Percentiles rank a stretch among this genome's conserved stretches.
Conservation (phyloP, 2,888 invertebrate genomes). For the Drosophila paramelanica region DNA sequence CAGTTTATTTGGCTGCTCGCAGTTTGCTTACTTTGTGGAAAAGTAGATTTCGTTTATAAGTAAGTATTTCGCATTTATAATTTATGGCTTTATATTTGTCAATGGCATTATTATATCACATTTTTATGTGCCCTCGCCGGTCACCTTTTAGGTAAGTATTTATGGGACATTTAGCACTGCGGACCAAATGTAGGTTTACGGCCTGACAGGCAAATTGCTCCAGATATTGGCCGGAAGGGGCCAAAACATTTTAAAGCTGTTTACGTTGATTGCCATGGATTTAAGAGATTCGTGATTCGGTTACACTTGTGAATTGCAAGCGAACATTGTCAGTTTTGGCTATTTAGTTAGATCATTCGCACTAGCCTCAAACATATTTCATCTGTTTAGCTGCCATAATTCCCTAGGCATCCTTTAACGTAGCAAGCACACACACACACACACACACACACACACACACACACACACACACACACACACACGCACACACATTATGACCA, state of each 20-base stretch:
- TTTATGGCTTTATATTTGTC: slow-evolving; percentile 80
- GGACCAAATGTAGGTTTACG: slow-evolving; percentile 61
- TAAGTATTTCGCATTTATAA: slow-evolving; percentile 78
- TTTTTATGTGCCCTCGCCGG: slow-evolving; percentile 56
- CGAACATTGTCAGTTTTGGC: neutral
- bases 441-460: slow-evolving; percentile 2
- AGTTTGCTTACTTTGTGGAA: slow-evolving; percentile 59
- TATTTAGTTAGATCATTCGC: neutral
- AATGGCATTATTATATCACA: slow-evolving; percentile 79
- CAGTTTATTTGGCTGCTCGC: slow-evolving; percentile 39
- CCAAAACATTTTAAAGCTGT: neutral
- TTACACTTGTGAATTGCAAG: neutral
- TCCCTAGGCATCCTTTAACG: slow-evolving; percentile 30
- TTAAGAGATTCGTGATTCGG: neutral
- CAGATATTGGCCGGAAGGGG: slow-evolving; percentile 19
- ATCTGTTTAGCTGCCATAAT: slow-evolving; percentile 26
- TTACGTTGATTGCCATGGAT: neutral
- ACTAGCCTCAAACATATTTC: slow-evolving; percentile 5
- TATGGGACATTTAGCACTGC: slow-evolving; percentile 67
- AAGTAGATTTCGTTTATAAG: slow-evolving; percentile 79
- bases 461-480: neutral
- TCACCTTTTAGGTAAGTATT: slow-evolving; percentile 53
- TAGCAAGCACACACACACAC: neutral
- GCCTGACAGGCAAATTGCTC: slow-evolving; percentile 58
- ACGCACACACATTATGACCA: slow-evolving; percentile 11